Conservation (phyloP, 2,113 vertebrate genomes). For the Mormyrus iriodes region DNA sequence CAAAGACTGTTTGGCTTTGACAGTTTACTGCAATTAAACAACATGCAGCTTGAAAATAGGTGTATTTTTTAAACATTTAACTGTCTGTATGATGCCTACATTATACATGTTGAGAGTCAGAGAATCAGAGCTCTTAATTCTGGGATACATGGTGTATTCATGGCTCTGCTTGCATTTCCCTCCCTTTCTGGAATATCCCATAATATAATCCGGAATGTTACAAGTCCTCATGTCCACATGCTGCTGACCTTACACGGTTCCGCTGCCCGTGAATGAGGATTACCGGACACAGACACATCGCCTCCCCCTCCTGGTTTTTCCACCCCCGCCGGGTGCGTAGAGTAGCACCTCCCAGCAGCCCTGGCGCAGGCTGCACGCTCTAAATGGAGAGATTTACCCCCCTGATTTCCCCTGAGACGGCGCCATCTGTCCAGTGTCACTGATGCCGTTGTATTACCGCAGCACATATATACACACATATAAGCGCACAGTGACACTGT, state of each 20-base stretch:
- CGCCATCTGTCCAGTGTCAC: constrained; percentile 46
- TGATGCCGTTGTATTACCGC: constrained; percentile 22
- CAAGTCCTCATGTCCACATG: background rate
- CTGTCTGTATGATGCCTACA: background rate
- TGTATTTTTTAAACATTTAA: background rate
- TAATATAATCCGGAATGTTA: background rate
- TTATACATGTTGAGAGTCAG: background rate
- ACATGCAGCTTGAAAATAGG: background rate
- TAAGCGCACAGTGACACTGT: background rate
- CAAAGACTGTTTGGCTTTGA: background rate
- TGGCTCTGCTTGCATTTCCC: background rate
- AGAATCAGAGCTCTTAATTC: background rate
- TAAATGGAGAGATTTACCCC: constrained; percentile 52
- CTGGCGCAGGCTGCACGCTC: constrained; percentile 33
- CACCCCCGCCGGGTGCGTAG: constrained; percentile 24
- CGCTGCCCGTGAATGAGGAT: background rate
- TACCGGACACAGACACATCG: background rate
- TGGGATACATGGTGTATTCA: background rate
- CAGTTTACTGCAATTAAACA: background rate
- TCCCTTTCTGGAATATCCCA: background rate
- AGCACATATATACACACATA: constrained; percentile 14
- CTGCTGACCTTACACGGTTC: background rate
- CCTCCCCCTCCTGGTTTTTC: background rate
- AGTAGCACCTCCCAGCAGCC: constrained; percentile 24
- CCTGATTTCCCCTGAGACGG: constrained; percentile 44